phyloP scores from a whole-genome alignment of 2,797 vertebrate species.

The Alosa sapidissima region DNA sequence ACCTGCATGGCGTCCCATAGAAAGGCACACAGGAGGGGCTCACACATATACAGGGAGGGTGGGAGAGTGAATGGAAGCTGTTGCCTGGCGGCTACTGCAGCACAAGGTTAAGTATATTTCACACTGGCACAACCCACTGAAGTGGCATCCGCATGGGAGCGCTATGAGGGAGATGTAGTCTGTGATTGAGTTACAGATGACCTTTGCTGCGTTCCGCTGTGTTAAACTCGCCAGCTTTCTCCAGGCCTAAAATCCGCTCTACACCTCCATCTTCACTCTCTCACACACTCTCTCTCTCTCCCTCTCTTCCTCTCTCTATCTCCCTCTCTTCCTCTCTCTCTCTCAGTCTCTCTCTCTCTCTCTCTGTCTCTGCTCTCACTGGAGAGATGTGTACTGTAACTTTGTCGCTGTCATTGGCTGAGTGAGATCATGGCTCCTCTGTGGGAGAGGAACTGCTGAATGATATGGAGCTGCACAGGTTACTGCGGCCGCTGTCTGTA shows the following conservation, averaged over 20 bases:
- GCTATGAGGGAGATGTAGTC: not conserved
- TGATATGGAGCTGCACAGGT: not conserved
- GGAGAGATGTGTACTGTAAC: not conserved
- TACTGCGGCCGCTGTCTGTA: not conserved
- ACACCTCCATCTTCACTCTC: not conserved
- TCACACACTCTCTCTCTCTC: not conserved
- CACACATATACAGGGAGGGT: not conserved
- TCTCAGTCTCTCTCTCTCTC: not conserved
- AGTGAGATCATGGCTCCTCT: not conserved
- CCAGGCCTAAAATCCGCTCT: not conserved
- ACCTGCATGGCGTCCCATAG: not conserved
- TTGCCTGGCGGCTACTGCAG: not conserved
- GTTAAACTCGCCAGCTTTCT: slow-evolving; percentile 28
- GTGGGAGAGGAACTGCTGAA: not conserved
- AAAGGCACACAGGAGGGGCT: not conserved
- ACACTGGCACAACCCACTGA: slow-evolving; percentile 4
- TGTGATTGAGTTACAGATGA: slow-evolving; percentile 25
- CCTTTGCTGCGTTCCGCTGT: not conserved
- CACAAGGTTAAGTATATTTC: slow-evolving; percentile 15
- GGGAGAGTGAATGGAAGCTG: not conserved
- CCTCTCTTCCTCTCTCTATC: not conserved
- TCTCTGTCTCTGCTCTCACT: not conserved
- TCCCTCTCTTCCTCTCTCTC: not conserved
- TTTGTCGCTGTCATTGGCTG: slow-evolving; percentile 15
- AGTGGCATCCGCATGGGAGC: not conserved